phyloP scores from a whole-genome alignment of 2,888 invertebrate genomes.

The Pollenia angustigena region DNA sequence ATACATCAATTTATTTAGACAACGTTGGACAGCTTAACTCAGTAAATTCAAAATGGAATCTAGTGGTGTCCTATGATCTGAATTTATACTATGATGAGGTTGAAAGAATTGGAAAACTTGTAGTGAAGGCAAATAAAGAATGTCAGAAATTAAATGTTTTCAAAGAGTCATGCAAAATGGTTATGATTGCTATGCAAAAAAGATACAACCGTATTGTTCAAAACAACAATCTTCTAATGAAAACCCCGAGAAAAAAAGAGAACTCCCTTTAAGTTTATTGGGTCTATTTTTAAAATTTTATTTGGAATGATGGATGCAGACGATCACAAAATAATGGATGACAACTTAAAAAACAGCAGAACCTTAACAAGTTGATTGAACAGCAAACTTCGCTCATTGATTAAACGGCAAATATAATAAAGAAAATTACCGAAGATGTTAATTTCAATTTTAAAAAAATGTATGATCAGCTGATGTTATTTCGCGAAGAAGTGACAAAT shows the following conservation, averaged over 20 bases:
- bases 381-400: too few relatives aligned
- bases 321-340: not conserved
- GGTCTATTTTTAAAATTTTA: not conserved
- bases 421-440: too few relatives aligned
- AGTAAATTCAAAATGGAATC: too few relatives aligned
- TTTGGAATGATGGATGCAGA: slow-evolving; percentile 26
- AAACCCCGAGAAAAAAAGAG: not conserved
- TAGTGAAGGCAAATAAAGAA: not conserved
- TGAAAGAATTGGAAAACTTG: not conserved
- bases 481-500: too few relatives aligned
- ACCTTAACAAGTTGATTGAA: not conserved
- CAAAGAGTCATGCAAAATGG: not conserved
- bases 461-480: too few relatives aligned
- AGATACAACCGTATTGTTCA: not conserved
- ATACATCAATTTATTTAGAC: too few relatives aligned
- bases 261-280: not conserved
- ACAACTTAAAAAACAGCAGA: not conserved
- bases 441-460: too few relatives aligned
- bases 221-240: not conserved
- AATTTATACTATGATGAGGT: not conserved
- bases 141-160: not conserved
- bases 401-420: too few relatives aligned
- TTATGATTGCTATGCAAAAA: not conserved
- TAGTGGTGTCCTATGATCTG: too few relatives aligned
- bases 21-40: too few relatives aligned